phyloP scores from a whole-genome alignment of 2,113 vertebrate genomes.

The Trichomycterus rosablanca region DNA sequence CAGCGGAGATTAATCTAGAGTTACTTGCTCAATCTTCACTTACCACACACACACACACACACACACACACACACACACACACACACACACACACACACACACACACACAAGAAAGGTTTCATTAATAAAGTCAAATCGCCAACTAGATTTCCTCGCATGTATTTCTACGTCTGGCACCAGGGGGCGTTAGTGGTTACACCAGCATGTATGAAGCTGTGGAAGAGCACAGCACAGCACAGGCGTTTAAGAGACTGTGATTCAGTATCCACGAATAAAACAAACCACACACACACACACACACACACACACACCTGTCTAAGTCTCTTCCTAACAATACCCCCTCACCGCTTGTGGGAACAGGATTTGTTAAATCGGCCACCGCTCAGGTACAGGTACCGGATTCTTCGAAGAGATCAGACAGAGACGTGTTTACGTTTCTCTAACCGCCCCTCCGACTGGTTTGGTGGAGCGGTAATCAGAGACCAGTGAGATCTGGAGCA shows the following conservation, averaged over 20 bases:
- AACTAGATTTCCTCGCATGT: too few species aligned
- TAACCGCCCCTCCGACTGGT: slow-evolving; percentile 41
- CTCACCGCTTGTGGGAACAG: slow-evolving; percentile 72
- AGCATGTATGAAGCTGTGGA: too few species aligned
- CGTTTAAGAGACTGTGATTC: too few species aligned
- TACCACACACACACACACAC: slow-evolving; percentile 42
- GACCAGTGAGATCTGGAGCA: slow-evolving; percentile 73
- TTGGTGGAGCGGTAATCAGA: slow-evolving; percentile 67
- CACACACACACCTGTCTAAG: slow-evolving; percentile 8
- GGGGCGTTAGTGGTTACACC: too few species aligned
- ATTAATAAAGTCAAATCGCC: too few species aligned
- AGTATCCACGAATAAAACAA: too few species aligned
- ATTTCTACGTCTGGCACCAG: too few species aligned
- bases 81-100: background rate
- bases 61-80: slow-evolving; percentile 44
- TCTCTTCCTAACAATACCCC: slow-evolving; percentile 13
- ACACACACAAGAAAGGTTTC: background rate
- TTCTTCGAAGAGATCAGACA: slow-evolving; percentile 65
- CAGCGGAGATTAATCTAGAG: slow-evolving; percentile 75
- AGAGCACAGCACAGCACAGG: too few species aligned
- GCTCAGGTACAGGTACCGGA: slow-evolving; percentile 66
- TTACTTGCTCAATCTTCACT: slow-evolving; percentile 61
- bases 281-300: slow-evolving; percentile 9
- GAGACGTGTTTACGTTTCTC: slow-evolving; percentile 72
- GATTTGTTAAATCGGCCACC: slow-evolving; percentile 64